Percentiles rank a stretch among this genome's conserved stretches.
Conservation (phyloP, 2,888 invertebrate species). For the Orchestes rusci region DNA sequence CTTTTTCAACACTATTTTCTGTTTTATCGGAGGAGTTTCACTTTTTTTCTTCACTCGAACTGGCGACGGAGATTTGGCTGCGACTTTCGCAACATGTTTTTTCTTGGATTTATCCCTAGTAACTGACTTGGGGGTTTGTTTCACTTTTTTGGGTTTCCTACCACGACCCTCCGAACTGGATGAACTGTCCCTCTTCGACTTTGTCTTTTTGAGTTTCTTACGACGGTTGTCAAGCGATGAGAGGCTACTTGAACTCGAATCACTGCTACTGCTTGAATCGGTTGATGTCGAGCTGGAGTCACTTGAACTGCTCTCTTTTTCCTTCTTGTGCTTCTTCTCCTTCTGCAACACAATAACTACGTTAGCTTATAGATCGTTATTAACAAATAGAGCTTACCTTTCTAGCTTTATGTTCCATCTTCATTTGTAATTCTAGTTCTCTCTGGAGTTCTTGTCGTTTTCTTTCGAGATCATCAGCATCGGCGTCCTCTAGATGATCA, state of each 20-base stretch:
- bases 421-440: slow-evolving; percentile 72
- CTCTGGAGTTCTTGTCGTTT: slow-evolving; percentile 67
- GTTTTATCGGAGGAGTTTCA: slow-evolving; percentile 41
- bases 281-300: slow-evolving; percentile 57
- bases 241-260: slow-evolving; percentile 53
- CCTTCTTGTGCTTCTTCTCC: slow-evolving; percentile 45
- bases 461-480: slow-evolving; percentile 71
- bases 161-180: slow-evolving; percentile 50
- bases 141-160: slow-evolving; percentile 50
- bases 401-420: slow-evolving; percentile 64
- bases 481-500: slow-evolving; percentile 71
- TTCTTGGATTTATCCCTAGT: slow-evolving; percentile 45
- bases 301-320: slow-evolving; percentile 58
- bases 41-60: slow-evolving; percentile 37
- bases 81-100: no score
- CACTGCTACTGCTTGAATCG: slow-evolving; percentile 59
- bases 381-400: no score
- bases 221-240: slow-evolving; percentile 43
- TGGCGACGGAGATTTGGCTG: slow-evolving; percentile 39
- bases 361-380: no score
- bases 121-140: slow-evolving; percentile 40
- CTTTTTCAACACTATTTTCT: slow-evolving; percentile 34
- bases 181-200: slow-evolving; percentile 37
- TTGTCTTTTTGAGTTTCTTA: slow-evolving; percentile 39
- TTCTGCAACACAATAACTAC: slow-evolving; percentile 18